These are phyloP conservation scores for Pygmarrhopalites habei DNA, from an alignment of 1,140 invertebrate genomes.

Conservation along the genomic window DNA sequence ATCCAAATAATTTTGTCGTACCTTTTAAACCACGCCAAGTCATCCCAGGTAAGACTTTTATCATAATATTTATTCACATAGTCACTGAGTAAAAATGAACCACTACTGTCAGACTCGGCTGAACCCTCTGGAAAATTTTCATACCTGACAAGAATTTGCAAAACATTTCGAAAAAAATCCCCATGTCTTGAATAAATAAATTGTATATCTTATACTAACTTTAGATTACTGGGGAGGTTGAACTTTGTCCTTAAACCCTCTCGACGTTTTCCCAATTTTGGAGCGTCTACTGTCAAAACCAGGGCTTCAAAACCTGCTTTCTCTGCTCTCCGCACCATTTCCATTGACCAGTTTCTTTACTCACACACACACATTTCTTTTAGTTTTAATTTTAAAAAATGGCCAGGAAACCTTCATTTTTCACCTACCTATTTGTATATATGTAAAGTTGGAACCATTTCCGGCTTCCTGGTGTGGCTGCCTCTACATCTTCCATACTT, in stretches of 20 bases:
- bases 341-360: constrained; percentile 9
- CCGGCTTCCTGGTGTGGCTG: constrained; percentile 60
- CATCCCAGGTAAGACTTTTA: constrained; percentile 69
- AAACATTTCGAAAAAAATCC: no score
- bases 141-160: constrained; percentile 38
- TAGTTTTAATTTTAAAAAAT: constrained; percentile 2
- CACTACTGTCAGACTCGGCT: constrained; percentile 26
- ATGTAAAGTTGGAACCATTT: constrained; percentile 92
- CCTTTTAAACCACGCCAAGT: constrained; percentile 75
- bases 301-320: constrained; percentile 70
- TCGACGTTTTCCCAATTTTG: constrained; percentile 69
- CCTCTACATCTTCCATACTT: constrained; percentile 79
- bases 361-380: neutral
- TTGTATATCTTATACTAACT: no score
- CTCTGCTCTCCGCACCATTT: constrained; percentile 24
- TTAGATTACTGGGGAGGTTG: constrained; percentile 52
- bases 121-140: constrained; percentile 44
- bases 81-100: neutral
- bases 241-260: constrained; percentile 80
- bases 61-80: constrained; percentile 59
- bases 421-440: constrained; percentile 64
- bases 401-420: neutral
- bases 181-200: no score
- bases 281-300: constrained; percentile 83
- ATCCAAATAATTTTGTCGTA: no score